These are phyloP conservation scores for Pseudocheirus occidentalis DNA, from an alignment of 2,797 vertebrate genomes.

Conservation along the genomic window DNA sequence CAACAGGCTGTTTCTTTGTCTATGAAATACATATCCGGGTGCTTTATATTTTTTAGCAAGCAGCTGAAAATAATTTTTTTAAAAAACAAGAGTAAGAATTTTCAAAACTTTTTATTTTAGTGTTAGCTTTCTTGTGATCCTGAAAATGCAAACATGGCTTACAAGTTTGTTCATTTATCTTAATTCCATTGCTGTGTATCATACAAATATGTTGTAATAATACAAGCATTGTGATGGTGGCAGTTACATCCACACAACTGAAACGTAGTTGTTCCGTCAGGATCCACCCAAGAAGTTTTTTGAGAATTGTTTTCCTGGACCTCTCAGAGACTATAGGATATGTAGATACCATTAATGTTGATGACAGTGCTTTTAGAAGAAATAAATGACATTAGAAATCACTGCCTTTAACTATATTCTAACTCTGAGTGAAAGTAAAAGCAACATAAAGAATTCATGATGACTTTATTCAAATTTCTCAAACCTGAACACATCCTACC, in stretches of 20 bases:
- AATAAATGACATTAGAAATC: constrained; percentile 7
- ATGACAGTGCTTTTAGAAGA: constrained; percentile 8
- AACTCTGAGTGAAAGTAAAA: constrained; percentile 6
- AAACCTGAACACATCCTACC: background rate
- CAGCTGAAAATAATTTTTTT: constrained; percentile 21
- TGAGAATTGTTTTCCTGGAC: background rate
- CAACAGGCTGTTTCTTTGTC: background rate
- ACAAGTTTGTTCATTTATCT: background rate
- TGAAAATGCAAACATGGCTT: background rate
- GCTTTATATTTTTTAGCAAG: background rate
- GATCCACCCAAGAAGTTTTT: background rate
- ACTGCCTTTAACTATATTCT: background rate
- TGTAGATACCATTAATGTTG: background rate
- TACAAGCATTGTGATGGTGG: constrained; percentile 9
- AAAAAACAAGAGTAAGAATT: constrained; percentile 34
- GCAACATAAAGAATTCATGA: background rate
- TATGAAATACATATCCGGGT: background rate
- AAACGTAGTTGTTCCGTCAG: background rate
- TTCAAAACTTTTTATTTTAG: constrained; percentile 34
- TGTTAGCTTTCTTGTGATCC: constrained; percentile 18
- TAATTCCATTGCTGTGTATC: background rate
- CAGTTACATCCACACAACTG: background rate
- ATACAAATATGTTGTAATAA: background rate
- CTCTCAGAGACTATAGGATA: background rate
- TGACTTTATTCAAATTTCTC: constrained; percentile 17